Conservation (phyloP, 2,113 vertebrate species). For the Apodemus speciosus region DNA sequence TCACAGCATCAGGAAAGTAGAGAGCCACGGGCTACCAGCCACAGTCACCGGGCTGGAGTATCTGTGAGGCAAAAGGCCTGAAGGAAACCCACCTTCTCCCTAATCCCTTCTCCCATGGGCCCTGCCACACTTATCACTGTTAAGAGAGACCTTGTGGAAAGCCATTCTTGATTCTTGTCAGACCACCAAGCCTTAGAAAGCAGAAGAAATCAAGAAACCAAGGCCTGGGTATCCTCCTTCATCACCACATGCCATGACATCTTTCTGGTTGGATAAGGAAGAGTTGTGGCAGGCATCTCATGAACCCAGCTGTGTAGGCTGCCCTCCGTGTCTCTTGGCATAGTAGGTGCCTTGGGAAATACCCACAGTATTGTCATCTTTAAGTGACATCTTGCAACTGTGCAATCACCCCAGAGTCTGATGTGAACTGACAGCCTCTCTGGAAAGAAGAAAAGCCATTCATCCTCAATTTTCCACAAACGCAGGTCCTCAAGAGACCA, state of each 20-base stretch:
- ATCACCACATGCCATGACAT: neutral
- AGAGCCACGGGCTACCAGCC: neutral
- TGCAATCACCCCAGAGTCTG: neutral
- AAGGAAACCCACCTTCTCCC: neutral
- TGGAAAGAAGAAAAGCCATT: constrained; percentile 17
- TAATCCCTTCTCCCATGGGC: neutral
- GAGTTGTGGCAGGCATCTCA: neutral
- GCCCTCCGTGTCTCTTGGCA: neutral
- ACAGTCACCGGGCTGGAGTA: neutral
- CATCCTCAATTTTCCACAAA: neutral
- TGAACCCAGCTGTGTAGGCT: rapidly evolving
- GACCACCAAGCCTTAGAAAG: too few species aligned
- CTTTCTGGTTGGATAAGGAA: too few species aligned
- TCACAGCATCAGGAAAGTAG: neutral
- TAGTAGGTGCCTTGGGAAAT: neutral
- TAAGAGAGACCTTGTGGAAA: neutral
- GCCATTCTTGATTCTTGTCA: neutral
- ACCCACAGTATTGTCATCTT: neutral
- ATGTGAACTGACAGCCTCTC: constrained; percentile 27
- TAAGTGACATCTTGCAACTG: neutral
- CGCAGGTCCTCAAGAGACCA: neutral
- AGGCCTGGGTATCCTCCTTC: neutral
- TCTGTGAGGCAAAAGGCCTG: neutral
- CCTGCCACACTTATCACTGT: too few species aligned
- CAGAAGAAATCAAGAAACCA: neutral